Evolutionary conservation across 2,888 invertebrate genomes (phyloP).

Genomic region (Lepidochitona cinerea): DNA sequence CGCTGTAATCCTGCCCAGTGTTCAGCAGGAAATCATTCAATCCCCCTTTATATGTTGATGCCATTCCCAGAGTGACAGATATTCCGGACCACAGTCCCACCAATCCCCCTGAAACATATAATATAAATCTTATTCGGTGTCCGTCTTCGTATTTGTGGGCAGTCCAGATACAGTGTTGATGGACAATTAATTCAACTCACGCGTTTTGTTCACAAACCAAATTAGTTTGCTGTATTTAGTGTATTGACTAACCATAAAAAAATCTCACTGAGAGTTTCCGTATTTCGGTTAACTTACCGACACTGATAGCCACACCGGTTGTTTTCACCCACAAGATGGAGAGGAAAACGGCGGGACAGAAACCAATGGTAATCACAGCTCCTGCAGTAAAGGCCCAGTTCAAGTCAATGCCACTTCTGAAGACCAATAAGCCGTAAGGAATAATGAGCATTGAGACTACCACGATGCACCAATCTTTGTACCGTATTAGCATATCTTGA

Average conservation of each 20-base stretch:
- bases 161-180: too few relatives aligned
- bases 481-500: conserved; percentile 46
- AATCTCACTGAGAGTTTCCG: too few relatives aligned
- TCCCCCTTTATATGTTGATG: conserved; percentile 23
- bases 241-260: too few relatives aligned
- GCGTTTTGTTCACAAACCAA: too few relatives aligned
- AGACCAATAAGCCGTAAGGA: conserved; percentile 51
- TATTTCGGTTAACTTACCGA: conserved; percentile 37
- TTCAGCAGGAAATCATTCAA: conserved; percentile 13
- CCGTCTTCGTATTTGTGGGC: too few relatives aligned
- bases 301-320: conserved; percentile 47
- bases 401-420: conserved; percentile 52
- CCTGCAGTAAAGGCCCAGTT: conserved; percentile 57
- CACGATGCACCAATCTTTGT: conserved; percentile 65
- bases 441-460: conserved; percentile 58
- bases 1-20: conserved; percentile 31
- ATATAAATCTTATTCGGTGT: too few relatives aligned
- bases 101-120: conserved; percentile 17
- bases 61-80: conserved; percentile 20
- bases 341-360: conserved; percentile 56
- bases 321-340: conserved; percentile 60
- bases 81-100: conserved; percentile 28
- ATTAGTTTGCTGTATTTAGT: too few relatives aligned
- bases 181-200: too few relatives aligned
- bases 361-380: conserved; percentile 57